Conservation (phyloP, 2,888 invertebrate species). For the Parnassius apollo region DNA sequence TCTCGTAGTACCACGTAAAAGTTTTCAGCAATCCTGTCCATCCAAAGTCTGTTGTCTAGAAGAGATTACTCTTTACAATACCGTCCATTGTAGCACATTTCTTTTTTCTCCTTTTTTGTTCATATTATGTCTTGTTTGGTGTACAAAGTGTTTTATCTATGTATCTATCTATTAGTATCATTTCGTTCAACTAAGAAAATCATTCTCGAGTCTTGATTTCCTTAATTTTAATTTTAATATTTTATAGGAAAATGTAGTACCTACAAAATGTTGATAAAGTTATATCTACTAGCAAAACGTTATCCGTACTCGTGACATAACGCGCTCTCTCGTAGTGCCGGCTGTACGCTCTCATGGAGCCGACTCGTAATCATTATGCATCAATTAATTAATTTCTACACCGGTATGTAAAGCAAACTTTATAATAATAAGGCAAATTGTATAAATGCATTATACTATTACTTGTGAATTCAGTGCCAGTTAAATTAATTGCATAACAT, state of each 20-base stretch:
- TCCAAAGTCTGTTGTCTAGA: not conserved
- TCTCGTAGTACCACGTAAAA: too few relatives aligned
- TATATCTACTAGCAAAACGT: not conserved
- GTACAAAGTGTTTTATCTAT: too few relatives aligned
- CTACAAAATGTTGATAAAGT: not conserved
- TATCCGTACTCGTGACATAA: conserved; percentile 3
- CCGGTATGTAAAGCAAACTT: conserved; percentile 21
- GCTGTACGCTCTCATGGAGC: not conserved
- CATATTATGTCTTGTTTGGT: too few relatives aligned
- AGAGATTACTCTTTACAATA: too few relatives aligned
- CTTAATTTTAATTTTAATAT: too few relatives aligned
- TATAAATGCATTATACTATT: conserved; percentile 61
- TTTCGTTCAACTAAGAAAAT: too few relatives aligned
- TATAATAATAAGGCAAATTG: conserved; percentile 65
- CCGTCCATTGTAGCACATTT: too few relatives aligned
- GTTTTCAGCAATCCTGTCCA: not conserved
- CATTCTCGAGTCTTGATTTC: too few relatives aligned
- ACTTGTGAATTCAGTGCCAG: conserved; percentile 54
- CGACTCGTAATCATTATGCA: not conserved
- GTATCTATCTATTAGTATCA: too few relatives aligned
- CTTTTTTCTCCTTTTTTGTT: too few relatives aligned
- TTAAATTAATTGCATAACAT: conserved; percentile 24
- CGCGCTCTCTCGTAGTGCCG: not conserved
- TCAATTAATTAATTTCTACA: conserved; percentile 16
- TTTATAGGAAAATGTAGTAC: not conserved